Base-by-base conservation (phyloP, 2,797 vertebrate genomes). In the Emydoidea blandingii region DNA sequence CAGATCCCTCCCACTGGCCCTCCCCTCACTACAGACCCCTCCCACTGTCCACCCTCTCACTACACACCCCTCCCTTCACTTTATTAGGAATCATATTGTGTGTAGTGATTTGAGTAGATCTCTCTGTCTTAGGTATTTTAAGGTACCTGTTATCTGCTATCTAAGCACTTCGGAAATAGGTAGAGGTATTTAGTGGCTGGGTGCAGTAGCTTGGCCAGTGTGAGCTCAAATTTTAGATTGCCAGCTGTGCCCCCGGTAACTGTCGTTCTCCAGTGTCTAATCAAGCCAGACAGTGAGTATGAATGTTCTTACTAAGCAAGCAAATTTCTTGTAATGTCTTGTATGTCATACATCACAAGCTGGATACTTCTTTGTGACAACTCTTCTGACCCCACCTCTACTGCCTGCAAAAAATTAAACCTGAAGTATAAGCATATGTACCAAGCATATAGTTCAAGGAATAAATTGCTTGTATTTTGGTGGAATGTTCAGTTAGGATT, bases 331-430 rank as follows among this genome's bases (percentile, higher is more conserved):
- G 10, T 72, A 41, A 72, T 23, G 65, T 72, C n/a, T 72, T 81
- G 27, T 80, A 31, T 4, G 23, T 53, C 4, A 74, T 81, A 37
- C 54, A 68, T 94, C 87, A 79, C 76, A 12, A 50, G 31, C 52
- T 41, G 54, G 19, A 8, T 91, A 47, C 96, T 95, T 93, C 25
- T 76, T 44, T 41, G 6, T 78, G 25, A 78, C 14, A 47, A 78
- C 44, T 29, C 25, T 78, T 47, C 44, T 27, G 15, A 49, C 44
- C 19, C 41, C 37, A 37, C 85, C 83, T 93, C 47, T 16, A 15
- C 0, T 5, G 81, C 47, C 50, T 62, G 59, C 14, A 29, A 41
- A 72, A 27, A 14, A 37, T 91, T 49, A 90, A 86, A 0, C 0
- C 83, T 76, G 82, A 52, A 21, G 8, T 68, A 57, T 47, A 79